phyloP scores from a whole-genome alignment of 2,797 vertebrate genomes.

The Protonibea diacanthus region DNA sequence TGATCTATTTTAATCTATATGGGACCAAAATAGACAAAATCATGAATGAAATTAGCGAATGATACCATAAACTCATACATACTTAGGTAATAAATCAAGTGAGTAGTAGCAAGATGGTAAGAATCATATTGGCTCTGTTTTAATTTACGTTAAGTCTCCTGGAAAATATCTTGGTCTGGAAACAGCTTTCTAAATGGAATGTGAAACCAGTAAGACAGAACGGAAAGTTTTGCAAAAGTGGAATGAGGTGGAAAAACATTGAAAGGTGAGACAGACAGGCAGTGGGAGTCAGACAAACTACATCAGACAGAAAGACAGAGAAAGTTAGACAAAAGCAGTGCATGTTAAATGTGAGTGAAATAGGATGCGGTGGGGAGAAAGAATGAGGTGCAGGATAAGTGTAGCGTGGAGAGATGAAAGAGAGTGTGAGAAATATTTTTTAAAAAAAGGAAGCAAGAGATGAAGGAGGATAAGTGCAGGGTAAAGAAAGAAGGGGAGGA shows the following conservation, averaged over 20 bases:
- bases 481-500: slow-evolving; percentile 35
- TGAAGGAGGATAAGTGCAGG: slow-evolving; percentile 25
- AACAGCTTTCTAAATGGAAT: not conserved
- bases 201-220: not conserved
- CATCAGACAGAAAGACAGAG: not conserved
- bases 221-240: too few relatives aligned
- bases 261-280: not conserved
- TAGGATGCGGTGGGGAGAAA: not conserved
- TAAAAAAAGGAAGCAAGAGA: slow-evolving; percentile 6
- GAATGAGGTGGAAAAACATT: too few relatives aligned
- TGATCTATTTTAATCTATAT: too few relatives aligned
- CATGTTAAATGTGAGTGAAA: slow-evolving; percentile 19
- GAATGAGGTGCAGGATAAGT: slow-evolving; percentile 15
- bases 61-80: too few relatives aligned
- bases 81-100: too few relatives aligned
- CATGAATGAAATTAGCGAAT: too few relatives aligned
- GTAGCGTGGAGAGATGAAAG: slow-evolving; percentile 39
- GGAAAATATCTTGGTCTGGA: not conserved
- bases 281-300: not conserved
- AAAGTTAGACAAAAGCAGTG: slow-evolving; percentile 5
- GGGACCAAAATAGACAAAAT: too few relatives aligned
- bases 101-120: too few relatives aligned
- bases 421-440: slow-evolving; percentile 20
- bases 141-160: not conserved
- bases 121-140: not conserved